phyloP scores from a whole-genome alignment of 1,140 invertebrate genomes.

The Hermatobates lingyangjiaoensis region DNA sequence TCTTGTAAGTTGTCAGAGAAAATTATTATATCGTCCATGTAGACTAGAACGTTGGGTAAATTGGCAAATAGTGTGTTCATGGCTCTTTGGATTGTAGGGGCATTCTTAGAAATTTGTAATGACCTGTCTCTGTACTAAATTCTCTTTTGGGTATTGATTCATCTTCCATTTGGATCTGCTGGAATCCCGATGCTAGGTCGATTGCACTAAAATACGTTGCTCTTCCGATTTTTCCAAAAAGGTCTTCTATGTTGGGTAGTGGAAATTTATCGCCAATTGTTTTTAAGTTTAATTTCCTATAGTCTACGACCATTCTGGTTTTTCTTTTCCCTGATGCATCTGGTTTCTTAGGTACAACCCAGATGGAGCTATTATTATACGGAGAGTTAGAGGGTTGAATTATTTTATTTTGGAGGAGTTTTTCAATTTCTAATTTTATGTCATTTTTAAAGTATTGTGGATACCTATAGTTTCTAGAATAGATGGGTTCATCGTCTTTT shows the following conservation, averaged over 20 bases:
- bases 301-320: constrained; percentile 17
- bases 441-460: neutral
- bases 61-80: constrained; percentile 7
- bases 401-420: neutral
- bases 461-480: neutral
- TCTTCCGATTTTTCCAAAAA: neutral
- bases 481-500: neutral
- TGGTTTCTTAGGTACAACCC: constrained; percentile 16
- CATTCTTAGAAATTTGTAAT: constrained; percentile 15
- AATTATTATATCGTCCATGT: constrained; percentile 26
- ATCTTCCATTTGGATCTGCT: constrained; percentile 20
- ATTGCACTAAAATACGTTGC: constrained; percentile 13
- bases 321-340: constrained; percentile 14
- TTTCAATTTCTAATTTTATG: neutral
- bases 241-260: constrained; percentile 1
- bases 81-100: constrained; percentile 10
- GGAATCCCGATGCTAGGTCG: constrained; percentile 16
- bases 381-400: constrained; percentile 2
- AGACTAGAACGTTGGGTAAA: constrained; percentile 21
- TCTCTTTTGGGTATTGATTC: constrained; percentile 14
- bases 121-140: constrained; percentile 12
- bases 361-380: constrained; percentile 10
- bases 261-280: constrained; percentile 3
- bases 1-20: constrained; percentile 21
- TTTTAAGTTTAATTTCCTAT: constrained; percentile 15